Evolutionary conservation across 2,113 vertebrate species (phyloP).

Genomic region (Rafetus swinhoei): DNA sequence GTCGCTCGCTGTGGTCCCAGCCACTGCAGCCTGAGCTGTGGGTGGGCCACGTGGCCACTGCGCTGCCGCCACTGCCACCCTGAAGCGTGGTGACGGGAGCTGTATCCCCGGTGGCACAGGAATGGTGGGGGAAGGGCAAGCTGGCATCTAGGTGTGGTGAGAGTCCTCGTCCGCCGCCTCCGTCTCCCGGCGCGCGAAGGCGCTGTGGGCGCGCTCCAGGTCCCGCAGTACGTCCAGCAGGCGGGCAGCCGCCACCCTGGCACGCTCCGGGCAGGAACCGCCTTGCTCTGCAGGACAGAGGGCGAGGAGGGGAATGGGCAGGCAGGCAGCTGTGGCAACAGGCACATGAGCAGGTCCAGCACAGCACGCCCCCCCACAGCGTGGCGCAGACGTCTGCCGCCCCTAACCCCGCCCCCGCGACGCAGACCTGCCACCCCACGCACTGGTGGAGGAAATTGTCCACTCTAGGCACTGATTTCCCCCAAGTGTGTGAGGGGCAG

Average conservation of each 20-base stretch:
- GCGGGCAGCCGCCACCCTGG: slow-evolving; percentile 61
- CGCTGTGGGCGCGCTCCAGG: slow-evolving; percentile 83
- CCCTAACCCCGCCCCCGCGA: no score
- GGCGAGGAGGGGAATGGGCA: neutral
- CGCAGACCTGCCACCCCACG: no score
- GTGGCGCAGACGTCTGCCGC: no score
- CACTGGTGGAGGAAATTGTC: neutral
- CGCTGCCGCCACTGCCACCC: neutral
- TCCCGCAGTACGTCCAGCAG: slow-evolving; percentile 83
- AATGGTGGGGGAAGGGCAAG: no score
- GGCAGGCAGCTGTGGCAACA: neutral
- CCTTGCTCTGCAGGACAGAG: neutral
- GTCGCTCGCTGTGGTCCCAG: neutral
- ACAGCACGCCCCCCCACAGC: neutral
- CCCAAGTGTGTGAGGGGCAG: neutral
- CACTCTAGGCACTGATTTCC: neutral
- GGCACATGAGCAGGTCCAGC: neutral
- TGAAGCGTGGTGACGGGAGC: no score
- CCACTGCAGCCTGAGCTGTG: neutral
- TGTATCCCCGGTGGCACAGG: no score
- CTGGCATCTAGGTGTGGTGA: slow-evolving; percentile 61
- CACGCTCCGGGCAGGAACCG: slow-evolving; percentile 28
- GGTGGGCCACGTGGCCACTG: neutral
- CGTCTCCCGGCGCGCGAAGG: slow-evolving; percentile 79
- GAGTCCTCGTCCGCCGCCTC: slow-evolving; percentile 65